Evolutionary conservation across 2,888 invertebrate species (phyloP).

Genomic region (Ormyrus nitidulus): DNA sequence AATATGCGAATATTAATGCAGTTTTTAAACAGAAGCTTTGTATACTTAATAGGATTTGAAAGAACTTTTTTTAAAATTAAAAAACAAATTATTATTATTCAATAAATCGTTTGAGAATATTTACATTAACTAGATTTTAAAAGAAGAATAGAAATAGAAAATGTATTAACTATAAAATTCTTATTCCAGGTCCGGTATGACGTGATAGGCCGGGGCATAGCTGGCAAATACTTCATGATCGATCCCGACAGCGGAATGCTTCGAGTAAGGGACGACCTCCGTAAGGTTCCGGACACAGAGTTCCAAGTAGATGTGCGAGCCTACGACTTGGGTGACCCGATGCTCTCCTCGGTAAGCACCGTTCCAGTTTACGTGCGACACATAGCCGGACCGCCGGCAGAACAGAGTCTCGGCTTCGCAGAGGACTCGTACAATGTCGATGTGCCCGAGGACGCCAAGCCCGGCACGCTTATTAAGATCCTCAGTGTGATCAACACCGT

Average conservation of each 20-base stretch:
- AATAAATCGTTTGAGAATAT: too few species aligned
- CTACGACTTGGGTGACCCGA: slow-evolving; percentile 90
- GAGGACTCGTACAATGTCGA: slow-evolving; percentile 91
- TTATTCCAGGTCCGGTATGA: slow-evolving; percentile 81
- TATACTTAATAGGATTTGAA: too few species aligned
- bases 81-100: too few species aligned
- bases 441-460: slow-evolving; percentile 85
- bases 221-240: slow-evolving; percentile 90
- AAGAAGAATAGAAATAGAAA: too few species aligned
- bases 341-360: slow-evolving; percentile 87
- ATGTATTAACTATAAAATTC: not conserved
- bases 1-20: too few species aligned
- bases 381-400: slow-evolving; percentile 83
- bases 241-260: slow-evolving; percentile 90
- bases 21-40: too few species aligned
- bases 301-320: slow-evolving; percentile 85
- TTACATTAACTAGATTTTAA: too few species aligned
- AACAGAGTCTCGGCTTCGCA: slow-evolving; percentile 89
- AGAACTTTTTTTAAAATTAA: too few species aligned
- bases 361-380: slow-evolving; percentile 90
- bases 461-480: slow-evolving; percentile 82
- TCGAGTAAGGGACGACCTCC: slow-evolving; percentile 87
- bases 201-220: slow-evolving; percentile 88
- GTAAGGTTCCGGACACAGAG: slow-evolving; percentile 91
- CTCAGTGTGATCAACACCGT: slow-evolving; percentile 86